These are phyloP conservation scores for Hiodon alosoides DNA, from an alignment of 2,113 vertebrate species.

Conservation along the genomic window DNA sequence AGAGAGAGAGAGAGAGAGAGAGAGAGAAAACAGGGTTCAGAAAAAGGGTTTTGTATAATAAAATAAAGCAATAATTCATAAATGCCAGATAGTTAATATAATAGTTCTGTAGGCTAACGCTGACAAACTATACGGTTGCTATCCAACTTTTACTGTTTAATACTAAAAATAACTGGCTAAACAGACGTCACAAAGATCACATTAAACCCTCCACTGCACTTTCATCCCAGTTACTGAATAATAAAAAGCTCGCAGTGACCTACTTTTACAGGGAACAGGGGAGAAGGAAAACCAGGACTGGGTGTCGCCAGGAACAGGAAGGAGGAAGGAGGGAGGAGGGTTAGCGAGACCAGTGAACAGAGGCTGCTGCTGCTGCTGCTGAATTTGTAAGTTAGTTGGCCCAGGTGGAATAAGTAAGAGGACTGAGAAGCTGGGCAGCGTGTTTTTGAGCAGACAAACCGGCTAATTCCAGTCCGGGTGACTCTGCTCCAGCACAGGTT, in stretches of 20 bases:
- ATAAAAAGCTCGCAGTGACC: constrained; percentile 94
- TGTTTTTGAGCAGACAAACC: too few species aligned
- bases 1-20: too few species aligned
- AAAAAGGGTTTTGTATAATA: too few species aligned
- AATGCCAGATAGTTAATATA: not conserved
- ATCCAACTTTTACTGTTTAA: constrained; percentile 29
- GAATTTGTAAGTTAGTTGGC: too few species aligned
- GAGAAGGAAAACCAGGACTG: constrained; percentile 71
- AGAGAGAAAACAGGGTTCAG: too few species aligned
- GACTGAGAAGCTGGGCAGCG: too few species aligned
- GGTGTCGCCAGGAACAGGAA: constrained; percentile 35
- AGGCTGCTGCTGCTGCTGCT: too few species aligned
- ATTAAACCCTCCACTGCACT: constrained; percentile 47
- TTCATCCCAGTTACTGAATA: constrained; percentile 81
- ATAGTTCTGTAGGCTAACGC: not conserved
- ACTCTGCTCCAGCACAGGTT: too few species aligned
- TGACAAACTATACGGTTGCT: not conserved
- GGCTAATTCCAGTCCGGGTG: too few species aligned
- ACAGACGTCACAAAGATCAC: constrained; percentile 56
- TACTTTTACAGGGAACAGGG: constrained; percentile 83
- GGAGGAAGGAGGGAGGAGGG: not conserved
- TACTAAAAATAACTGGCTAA: constrained; percentile 38
- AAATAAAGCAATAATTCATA: not conserved
- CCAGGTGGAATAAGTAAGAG: too few species aligned
- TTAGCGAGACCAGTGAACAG: too few species aligned